Conservation (phyloP, 2,113 vertebrate genomes). For the Tetrax tetrax region DNA sequence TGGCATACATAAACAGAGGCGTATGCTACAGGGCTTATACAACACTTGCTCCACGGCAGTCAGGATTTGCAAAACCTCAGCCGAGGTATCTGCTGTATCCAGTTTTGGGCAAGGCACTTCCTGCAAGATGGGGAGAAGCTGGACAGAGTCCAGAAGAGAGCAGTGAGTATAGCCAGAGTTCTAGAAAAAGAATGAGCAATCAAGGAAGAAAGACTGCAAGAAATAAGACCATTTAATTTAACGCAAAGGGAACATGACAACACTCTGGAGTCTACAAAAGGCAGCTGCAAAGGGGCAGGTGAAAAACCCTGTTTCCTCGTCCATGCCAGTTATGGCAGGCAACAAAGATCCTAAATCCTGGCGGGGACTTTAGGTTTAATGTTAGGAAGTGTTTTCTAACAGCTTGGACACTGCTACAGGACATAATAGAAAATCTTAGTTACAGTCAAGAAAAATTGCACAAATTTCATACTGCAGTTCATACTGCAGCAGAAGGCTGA, state of each 20-base stretch:
- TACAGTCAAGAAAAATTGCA: background rate
- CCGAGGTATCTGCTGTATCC: background rate
- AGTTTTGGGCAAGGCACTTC: background rate
- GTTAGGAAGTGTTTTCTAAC: background rate
- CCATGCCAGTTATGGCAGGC: background rate
- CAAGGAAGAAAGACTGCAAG: background rate
- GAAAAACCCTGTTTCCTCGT: background rate
- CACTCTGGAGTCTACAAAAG: background rate
- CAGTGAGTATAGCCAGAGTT: background rate
- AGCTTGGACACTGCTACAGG: background rate
- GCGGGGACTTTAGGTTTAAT: background rate
- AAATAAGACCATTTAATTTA: background rate
- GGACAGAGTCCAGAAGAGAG: background rate
- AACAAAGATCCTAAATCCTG: background rate
- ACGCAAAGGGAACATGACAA: background rate
- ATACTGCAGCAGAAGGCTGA: background rate
- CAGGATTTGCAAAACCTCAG: background rate
- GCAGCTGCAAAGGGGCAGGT: background rate
- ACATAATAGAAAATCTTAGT: background rate
- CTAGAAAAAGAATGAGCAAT: background rate
- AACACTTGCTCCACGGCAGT: background rate
- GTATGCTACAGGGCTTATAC: background rate
- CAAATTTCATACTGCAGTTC: background rate
- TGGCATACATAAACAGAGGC: background rate
- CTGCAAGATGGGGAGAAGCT: background rate